A percentile compares a stretch with the other conserved stretches of the same genome.
Evolutionary conservation across 2,888 invertebrate genomes (phyloP).

Genomic region (Caradrina clavipalpis): DNA sequence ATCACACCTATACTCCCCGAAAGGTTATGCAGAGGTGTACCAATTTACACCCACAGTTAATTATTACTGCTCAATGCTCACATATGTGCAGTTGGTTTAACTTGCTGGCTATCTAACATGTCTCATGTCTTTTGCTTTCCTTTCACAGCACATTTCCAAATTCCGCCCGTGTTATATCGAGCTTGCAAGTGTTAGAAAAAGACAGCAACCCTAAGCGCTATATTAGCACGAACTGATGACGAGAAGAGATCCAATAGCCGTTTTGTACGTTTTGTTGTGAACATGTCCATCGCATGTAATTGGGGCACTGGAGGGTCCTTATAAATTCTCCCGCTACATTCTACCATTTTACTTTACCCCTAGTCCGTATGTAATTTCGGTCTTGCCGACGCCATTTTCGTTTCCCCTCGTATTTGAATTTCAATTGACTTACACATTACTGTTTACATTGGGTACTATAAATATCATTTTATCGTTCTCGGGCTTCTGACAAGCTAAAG

Average conservation of each 20-base stretch:
- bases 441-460: slow-evolving; percentile 55
- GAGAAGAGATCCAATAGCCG: slow-evolving; percentile 40
- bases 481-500: slow-evolving; percentile 17
- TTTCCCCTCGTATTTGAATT: slow-evolving; percentile 64
- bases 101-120: neutral
- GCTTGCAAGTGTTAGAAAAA: slow-evolving; percentile 17
- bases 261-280: slow-evolving; percentile 45
- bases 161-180: slow-evolving; percentile 6
- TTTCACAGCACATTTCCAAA: slow-evolving; percentile 1
- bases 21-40: no score
- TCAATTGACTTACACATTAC: slow-evolving; percentile 63
- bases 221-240: slow-evolving; percentile 36
- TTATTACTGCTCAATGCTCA: no score
- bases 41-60: no score
- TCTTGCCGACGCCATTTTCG: slow-evolving; percentile 52
- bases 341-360: slow-evolving; percentile 49
- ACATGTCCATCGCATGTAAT: slow-evolving; percentile 59
- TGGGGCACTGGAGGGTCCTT: slow-evolving; percentile 50
- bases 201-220: neutral
- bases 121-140: neutral
- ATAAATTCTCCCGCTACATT: slow-evolving; percentile 54
- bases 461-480: slow-evolving; percentile 52
- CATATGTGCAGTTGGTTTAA: neutral
- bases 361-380: slow-evolving; percentile 59
- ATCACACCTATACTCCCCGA: no score